A percentile compares a stretch with the other conserved stretches of the same genome.
phyloP scores from a whole-genome alignment of 2,797 vertebrate species.

The Acanthiza pusilla region DNA sequence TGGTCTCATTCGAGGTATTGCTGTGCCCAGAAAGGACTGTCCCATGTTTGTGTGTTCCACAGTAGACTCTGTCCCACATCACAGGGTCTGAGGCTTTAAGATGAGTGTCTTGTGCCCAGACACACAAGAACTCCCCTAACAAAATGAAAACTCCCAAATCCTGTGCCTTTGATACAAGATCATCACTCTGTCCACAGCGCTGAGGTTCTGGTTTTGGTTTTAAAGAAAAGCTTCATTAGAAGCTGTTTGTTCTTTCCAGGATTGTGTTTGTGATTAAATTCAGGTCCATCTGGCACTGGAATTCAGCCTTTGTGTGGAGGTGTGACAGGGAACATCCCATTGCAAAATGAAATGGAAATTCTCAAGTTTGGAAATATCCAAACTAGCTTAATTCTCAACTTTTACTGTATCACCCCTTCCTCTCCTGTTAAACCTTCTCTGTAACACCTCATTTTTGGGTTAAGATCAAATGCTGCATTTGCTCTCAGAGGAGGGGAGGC shows the following conservation, averaged over 20 bases:
- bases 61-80: not conserved
- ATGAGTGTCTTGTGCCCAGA: not conserved
- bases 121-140: not conserved
- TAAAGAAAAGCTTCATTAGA: not conserved
- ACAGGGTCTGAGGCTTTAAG: not conserved
- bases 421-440: not conserved
- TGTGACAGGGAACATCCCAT: accelerated
- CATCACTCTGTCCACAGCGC: not conserved
- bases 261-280: not conserved
- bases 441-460: not conserved
- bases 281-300: not conserved
- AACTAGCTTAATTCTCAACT: not conserved
- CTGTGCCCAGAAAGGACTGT: not conserved
- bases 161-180: not conserved
- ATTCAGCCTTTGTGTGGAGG: not conserved
- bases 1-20: not conserved
- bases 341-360: not conserved
- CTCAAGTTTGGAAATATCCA: not conserved
- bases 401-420: not conserved
- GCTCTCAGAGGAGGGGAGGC: accelerated
- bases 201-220: not conserved
- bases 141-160: not conserved
- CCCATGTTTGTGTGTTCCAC: not conserved
- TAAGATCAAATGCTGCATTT: not conserved
- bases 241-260: not conserved